Evolutionary conservation across 1,140 invertebrate genomes (phyloP), one percentile per base, ranked within the genome.

Genomic region (Drosophila triauraria): DNA sequence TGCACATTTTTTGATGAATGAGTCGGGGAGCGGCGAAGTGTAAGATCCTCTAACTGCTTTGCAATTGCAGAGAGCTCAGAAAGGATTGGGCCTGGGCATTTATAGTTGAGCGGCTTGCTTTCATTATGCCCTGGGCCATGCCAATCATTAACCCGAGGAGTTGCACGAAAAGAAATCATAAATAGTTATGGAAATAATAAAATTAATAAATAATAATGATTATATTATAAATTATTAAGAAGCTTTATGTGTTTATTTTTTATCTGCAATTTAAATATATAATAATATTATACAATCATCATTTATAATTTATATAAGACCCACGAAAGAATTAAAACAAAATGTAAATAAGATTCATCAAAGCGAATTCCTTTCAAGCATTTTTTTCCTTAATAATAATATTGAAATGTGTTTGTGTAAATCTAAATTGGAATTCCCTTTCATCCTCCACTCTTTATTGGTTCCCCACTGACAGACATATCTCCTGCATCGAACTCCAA

Each of bases 1-100:
- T 83, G 84, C 71, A 68, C 75, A 77, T 59, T 77, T 81, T 85
- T 51, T 74, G 59, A 74, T 82, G 75, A 86, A 85, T 85, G 78
- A 23, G 48, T 47, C n/a, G 15, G 64, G 63, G 44, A 61, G 42
- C 20, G 38, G n/a, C 15, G 3, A 27, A 8, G 13, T 20, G 25
- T 32, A 27, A 48, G 35, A 10, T 63, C 38, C 44, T 15, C 10
- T 53, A 68, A 69, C 63, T 77, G 67, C 69, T 69, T 85, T 68
- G 59, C 82, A 74, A 81, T 85, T 69, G 74, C 62, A 47, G 30
- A 25, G 15, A 46, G 57, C 43, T 42, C 40, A 35, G 40, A 63
- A 78, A 53, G 58, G 38, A 38, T 57, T 65, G 6, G 47, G 27
- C 1, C 9, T 6, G n/a, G 13, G 42, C 13, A 38, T 50, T 72